Percentiles rank a stretch among this genome's conserved stretches.
These are phyloP conservation scores for Caenorhabditis auriculariae DNA, from an alignment of 2,888 invertebrate genomes.

Conservation along the genomic window DNA sequence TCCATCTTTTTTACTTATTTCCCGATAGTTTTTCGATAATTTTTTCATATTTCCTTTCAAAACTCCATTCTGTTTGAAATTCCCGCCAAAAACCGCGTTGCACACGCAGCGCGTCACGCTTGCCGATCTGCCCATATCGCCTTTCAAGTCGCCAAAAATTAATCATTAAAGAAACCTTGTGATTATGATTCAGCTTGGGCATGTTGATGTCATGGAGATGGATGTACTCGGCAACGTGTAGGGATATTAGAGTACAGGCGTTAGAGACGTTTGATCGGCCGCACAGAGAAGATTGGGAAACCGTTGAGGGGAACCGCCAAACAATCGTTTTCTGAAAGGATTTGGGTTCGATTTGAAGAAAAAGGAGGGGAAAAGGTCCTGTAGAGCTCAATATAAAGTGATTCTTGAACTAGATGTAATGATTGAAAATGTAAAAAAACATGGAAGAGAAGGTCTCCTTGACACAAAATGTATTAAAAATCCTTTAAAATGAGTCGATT, in stretches of 20 bases:
- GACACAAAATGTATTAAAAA: no score
- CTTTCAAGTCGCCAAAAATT: no score
- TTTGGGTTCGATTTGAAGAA: no score
- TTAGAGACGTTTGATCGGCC: conserved; percentile 30
- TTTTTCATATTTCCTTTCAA: not conserved
- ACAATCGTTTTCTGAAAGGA: conserved; percentile 20
- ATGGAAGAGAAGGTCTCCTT: no score
- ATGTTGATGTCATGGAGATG: conserved; percentile 21
- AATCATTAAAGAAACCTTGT: no score
- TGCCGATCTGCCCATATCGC: conserved; percentile 5
- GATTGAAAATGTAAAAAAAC: no score
- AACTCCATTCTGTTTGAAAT: not conserved
- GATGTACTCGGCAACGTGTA: conserved; percentile 33
- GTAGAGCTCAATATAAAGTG: no score
- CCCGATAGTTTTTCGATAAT: no score
- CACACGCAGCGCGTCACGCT: not conserved
- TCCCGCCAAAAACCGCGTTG: not conserved
- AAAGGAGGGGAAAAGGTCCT: no score
- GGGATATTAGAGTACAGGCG: conserved; percentile 41
- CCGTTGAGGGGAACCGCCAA: conserved; percentile 33
- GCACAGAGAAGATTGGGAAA: conserved; percentile 41
- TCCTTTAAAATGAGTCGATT: no score
- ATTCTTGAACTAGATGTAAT: no score
- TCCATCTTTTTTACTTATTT: no score
- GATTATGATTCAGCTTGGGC: conserved; percentile 1